Evolutionary conservation across 2,888 invertebrate species (phyloP).

Genomic region (Neoscelio sp.): DNA sequence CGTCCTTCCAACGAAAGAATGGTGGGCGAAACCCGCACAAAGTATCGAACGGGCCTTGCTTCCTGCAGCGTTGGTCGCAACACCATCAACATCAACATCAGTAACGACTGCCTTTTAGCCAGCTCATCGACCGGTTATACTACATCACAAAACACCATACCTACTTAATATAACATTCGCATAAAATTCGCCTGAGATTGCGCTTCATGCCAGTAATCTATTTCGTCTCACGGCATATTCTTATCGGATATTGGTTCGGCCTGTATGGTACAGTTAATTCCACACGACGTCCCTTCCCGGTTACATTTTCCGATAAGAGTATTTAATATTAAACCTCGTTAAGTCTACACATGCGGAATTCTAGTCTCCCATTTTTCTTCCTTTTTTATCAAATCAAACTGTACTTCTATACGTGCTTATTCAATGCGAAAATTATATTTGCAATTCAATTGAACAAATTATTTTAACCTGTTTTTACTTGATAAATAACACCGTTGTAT

Average conservation of each 20-base stretch:
- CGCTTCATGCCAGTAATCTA: conserved; percentile 63
- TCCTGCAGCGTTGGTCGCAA: conserved; percentile 46
- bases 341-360: neutral
- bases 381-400: neutral
- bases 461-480: conserved; percentile 16
- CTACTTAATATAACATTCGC: conserved; percentile 59
- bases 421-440: conserved; percentile 25
- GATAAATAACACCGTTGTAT: conserved; percentile 41
- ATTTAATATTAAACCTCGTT: conserved; percentile 39
- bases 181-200: conserved; percentile 51
- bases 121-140: conserved; percentile 66
- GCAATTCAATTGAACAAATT: conserved; percentile 34
- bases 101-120: conserved; percentile 60
- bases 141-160: conserved; percentile 55
- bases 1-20: conserved; percentile 57
- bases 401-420: conserved; percentile 1
- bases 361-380: neutral
- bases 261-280: conserved; percentile 48
- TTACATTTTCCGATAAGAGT: conserved; percentile 28
- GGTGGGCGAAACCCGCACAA: conserved; percentile 58
- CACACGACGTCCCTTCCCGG: conserved; percentile 37
- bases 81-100: conserved; percentile 49
- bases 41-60: conserved; percentile 56
- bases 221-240: conserved; percentile 57
- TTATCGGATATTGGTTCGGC: conserved; percentile 42